These are phyloP conservation scores for Phalloptychus januarius DNA, from an alignment of 2,797 vertebrate species.

Conservation along the genomic window DNA sequence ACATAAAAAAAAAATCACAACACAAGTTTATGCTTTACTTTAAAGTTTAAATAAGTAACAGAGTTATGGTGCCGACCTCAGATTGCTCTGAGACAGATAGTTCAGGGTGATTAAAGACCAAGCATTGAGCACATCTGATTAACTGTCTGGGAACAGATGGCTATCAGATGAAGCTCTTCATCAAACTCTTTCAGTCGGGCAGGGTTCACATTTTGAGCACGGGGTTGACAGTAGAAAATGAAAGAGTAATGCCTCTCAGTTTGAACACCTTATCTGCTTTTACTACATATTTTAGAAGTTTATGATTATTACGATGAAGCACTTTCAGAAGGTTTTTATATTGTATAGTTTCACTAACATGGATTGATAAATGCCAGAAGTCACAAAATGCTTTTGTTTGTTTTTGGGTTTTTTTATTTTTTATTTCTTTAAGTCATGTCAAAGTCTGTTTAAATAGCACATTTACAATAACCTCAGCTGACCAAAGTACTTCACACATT, in stretches of 20 bases:
- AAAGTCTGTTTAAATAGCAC: too few relatives aligned
- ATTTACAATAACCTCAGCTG: too few relatives aligned
- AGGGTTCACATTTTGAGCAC: conserved; percentile 56
- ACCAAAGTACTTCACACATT: not conserved
- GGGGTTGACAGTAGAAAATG: conserved; percentile 34
- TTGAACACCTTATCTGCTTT: not conserved
- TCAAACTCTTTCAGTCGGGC: conserved; percentile 63
- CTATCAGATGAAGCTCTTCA: conserved; percentile 74
- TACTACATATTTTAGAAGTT: not conserved
- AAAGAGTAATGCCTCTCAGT: conserved; percentile 25
- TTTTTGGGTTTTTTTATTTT: too few relatives aligned
- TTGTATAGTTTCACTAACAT: not conserved
- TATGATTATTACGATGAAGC: not conserved
- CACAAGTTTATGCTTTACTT: not conserved
- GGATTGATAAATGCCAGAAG: not conserved
- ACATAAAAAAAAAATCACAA: not conserved
- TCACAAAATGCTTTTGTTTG: not conserved
- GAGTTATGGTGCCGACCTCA: conserved; percentile 19
- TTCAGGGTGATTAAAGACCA: conserved; percentile 65
- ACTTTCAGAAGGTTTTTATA: not conserved
- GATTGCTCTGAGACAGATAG: conserved; percentile 38
- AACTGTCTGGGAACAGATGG: conserved; percentile 75
- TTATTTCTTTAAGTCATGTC: too few relatives aligned
- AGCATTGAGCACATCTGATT: conserved; percentile 65
- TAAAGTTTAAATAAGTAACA: conserved; percentile 1